These are phyloP conservation scores for Drosophila burlai DNA, from an alignment of 1,140 invertebrate genomes.

Conservation along the genomic window DNA sequence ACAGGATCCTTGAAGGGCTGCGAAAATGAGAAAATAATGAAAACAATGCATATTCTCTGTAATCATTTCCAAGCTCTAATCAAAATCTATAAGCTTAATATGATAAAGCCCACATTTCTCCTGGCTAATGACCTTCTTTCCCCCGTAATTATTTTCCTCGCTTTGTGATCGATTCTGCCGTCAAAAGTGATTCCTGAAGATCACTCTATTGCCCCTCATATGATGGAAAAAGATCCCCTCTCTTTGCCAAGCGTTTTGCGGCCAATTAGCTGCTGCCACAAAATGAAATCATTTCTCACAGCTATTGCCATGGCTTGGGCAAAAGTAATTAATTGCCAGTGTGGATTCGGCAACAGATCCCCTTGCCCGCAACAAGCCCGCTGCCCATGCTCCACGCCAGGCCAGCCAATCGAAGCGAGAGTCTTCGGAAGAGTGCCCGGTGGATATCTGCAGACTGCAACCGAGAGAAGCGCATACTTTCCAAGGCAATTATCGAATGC, in stretches of 20 bases:
- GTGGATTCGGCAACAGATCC: constrained; percentile 17
- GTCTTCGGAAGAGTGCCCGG: background rate
- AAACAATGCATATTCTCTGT: background rate
- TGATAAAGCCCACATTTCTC: background rate
- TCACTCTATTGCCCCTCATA: constrained; percentile 10
- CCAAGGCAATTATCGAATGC: constrained; percentile 84
- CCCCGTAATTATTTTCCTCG: no score
- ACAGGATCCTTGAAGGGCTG: background rate
- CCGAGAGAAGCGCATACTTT: constrained; percentile 73
- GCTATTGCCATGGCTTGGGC: constrained; percentile 47
- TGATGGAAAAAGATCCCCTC: background rate
- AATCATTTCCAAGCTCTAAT: no score
- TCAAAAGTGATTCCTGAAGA: constrained; percentile 18
- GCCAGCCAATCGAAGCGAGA: constrained; percentile 69
- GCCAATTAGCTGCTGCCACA: constrained; percentile 74
- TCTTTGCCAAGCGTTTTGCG: constrained; percentile 19
- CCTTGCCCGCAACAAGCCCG: background rate
- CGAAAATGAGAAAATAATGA: background rate
- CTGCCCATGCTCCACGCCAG: background rate
- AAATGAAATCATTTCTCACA: constrained; percentile 83
- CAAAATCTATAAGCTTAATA: background rate
- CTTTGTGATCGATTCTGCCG: constrained; percentile 3
- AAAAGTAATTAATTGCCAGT: constrained; percentile 75
- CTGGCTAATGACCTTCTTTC: constrained; percentile 2
- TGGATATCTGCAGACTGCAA: constrained; percentile 15